phyloP scores from a whole-genome alignment of 2,113 vertebrate genomes.

The Dasyurus viverrinus region DNA sequence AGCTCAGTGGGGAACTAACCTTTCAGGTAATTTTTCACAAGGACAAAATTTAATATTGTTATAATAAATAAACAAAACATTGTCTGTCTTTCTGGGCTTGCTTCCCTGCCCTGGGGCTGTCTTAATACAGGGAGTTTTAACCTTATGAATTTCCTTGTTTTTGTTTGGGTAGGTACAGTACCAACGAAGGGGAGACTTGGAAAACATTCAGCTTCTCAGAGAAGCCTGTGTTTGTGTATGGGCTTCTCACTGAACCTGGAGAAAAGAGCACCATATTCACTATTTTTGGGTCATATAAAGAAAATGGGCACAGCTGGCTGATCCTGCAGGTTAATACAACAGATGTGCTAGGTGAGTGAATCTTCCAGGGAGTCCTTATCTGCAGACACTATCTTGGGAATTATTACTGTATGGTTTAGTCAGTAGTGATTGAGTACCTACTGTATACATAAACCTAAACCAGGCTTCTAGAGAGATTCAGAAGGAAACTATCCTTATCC shows the following conservation, averaged over 20 bases:
- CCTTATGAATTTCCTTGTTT: neutral
- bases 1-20: neutral
- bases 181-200: conserved; percentile 98
- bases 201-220: conserved; percentile 91
- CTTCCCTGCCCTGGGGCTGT: neutral
- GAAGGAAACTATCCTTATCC: neutral
- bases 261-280: conserved; percentile 99
- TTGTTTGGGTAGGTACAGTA: conserved; percentile 89
- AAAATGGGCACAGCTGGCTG: conserved; percentile 97
- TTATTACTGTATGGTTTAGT: neutral
- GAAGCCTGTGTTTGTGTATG: conserved; percentile 93
- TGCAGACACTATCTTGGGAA: neutral
- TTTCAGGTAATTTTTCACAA: neutral
- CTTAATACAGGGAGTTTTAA: neutral
- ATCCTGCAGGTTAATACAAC: conserved; percentile 98
- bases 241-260: conserved; percentile 95
- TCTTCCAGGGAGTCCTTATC: neutral
- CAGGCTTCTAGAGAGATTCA: neutral
- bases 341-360: conserved; percentile 89
- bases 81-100: neutral
- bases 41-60: conserved; percentile 8
- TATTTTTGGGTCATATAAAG: conserved; percentile 96
- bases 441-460: neutral
- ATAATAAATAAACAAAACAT: neutral
- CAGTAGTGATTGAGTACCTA: neutral